Percentiles rank a stretch among this genome's conserved stretches.
These are phyloP conservation scores for Drosophila neonasuta DNA, from an alignment of 2,888 invertebrate species.

Conservation along the genomic window DNA sequence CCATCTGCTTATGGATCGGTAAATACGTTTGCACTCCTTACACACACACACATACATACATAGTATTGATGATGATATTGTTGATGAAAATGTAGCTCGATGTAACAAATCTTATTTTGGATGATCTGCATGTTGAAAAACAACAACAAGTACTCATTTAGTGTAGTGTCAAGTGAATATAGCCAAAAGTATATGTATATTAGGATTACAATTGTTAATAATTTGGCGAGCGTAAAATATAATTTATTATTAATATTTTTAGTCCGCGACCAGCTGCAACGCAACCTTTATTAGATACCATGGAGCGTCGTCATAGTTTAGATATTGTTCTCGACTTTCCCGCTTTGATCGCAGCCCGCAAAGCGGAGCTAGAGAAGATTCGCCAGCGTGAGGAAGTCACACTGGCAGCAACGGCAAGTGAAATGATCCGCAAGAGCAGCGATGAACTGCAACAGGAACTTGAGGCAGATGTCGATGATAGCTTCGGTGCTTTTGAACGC, in stretches of 20 bases:
- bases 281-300: constrained; percentile 29
- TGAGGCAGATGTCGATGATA: constrained; percentile 59
- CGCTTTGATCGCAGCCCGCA: constrained; percentile 34
- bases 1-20: constrained; percentile 78
- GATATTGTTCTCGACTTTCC: constrained; percentile 72
- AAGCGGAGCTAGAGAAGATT: constrained; percentile 19
- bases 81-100: constrained; percentile 22
- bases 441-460: neutral
- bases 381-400: constrained; percentile 6
- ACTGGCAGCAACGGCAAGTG: neutral
- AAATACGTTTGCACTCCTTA: constrained; percentile 47
- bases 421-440: neutral
- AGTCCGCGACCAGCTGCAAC: constrained; percentile 38
- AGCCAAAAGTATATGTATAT: neutral
- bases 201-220: neutral
- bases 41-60: neutral
- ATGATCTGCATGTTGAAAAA: constrained; percentile 15
- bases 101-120: constrained; percentile 15
- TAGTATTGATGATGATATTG: neutral
- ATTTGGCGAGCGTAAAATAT: neutral
- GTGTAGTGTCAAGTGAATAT: constrained; percentile 18
- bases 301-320: constrained; percentile 67
- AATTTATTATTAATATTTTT: neutral
- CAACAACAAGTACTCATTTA: constrained; percentile 10
- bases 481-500: constrained; percentile 78